Evolutionary conservation across 2,797 vertebrate genomes (phyloP).

Genomic region (Galaxias olidus): DNA sequence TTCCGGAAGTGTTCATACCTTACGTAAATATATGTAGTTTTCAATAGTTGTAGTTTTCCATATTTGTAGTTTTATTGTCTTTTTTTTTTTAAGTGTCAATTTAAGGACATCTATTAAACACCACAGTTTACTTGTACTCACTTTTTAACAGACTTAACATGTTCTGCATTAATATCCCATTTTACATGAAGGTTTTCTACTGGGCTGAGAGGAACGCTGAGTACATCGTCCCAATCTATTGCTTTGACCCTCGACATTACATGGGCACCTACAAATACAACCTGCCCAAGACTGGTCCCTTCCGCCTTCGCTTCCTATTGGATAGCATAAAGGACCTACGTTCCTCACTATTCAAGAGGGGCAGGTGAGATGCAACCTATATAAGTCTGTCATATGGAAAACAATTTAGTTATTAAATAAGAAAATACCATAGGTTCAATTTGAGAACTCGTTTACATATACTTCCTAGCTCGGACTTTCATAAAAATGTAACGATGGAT

Average conservation of each 20-base stretch:
- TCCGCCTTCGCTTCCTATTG: constrained; percentile 78
- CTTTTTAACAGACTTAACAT: neutral
- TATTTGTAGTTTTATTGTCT: constrained; percentile 28
- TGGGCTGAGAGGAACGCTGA: constrained; percentile 80
- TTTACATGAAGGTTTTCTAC: constrained; percentile 70
- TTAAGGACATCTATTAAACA: neutral
- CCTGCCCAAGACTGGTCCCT: constrained; percentile 80
- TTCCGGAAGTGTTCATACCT: no score
- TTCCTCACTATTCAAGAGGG: constrained; percentile 68
- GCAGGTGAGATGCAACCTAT: constrained; percentile 67
- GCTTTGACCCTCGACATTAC: constrained; percentile 83
- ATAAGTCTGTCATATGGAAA: no score
- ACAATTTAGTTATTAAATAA: no score
- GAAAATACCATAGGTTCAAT: no score
- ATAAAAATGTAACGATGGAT: no score
- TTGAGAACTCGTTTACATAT: no score
- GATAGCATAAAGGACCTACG: constrained; percentile 79
- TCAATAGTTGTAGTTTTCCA: neutral
- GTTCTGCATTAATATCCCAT: neutral
- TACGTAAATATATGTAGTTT: neutral
- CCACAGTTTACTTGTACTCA: neutral
- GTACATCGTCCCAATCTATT: constrained; percentile 80
- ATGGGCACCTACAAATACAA: constrained; percentile 71
- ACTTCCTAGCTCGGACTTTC: no score
- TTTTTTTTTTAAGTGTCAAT: neutral